Evolutionary conservation across 2,888 invertebrate species (phyloP), one percentile per base, ranked within the genome.

Genomic region (Cataglyphis albicans): DNA sequence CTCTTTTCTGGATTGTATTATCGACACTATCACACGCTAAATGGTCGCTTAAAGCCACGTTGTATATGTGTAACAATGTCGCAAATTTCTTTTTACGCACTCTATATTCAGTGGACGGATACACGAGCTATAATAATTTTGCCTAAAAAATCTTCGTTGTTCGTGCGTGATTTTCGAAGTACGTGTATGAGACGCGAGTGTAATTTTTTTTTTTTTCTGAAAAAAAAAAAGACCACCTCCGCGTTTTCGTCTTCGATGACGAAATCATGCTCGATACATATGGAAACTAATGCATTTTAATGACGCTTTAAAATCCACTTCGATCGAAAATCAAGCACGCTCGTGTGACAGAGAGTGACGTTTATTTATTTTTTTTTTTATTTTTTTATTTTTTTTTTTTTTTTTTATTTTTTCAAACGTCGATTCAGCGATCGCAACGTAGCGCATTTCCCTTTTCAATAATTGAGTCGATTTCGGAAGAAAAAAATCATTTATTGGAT

Each of bases 101-200:
- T 74, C 83, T 89, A 86, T 64, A 76, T 81, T 83, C 89, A 87
- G 81, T 89, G 89, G 89, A 89, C 89, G 88, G 88, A 89, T 88
- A 87, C 84, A 84, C 86, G 85, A 88, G 81, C 87, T 82, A 83
- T 72, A 83, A 88, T 87, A 67, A 67, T 76, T 87, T 84, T 73
- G 55, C 75, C 59, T 74, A 64, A 57, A 82, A 64, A 81, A 81
- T 29, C 67, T 64, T 59, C 61, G 32, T 21, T 72, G 55, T 15
- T 74, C 64, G 74, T 63, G 59, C 64, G 76, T 64, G 65, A 44
- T 68, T 78, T 38, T 78, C 55, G 41, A 21, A 55, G 35, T 61
- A 25, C 15, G 21, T 63, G 21, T 63, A n/a, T 21, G 65, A 65
- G 64, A 64, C 35, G 52, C 52, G 25, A 55, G 67, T 7, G 10